Base-by-base conservation (phyloP, 2,113 vertebrate genomes). In the Takifugu bimaculatus region DNA sequence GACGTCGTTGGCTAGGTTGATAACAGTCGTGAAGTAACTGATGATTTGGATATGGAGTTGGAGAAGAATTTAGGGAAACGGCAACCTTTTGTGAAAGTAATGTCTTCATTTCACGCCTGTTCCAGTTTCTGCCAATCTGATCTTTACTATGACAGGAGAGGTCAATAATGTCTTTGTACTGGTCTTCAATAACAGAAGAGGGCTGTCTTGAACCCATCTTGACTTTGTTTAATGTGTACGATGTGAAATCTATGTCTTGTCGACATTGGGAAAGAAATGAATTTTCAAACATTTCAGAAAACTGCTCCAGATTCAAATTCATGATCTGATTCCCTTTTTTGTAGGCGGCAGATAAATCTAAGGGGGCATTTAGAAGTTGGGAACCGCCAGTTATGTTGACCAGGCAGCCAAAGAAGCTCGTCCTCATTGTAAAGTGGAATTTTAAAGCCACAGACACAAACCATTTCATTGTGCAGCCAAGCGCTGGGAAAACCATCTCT, bases 401-500 rank as follows among this genome's bases (percentile, higher is more conserved):
- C 90, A 70, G 91, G 88, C 85, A 92, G 89, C 93, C 94, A 95
- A 54, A 94, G 80, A 29, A 96, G 85, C 35, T 95, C 93, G 78
- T 94, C 91, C 79, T 96, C 92, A 74, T 90, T 94, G 74, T 89
- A 91, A 73, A 94, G 90, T 62, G 93, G 89, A 63, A 96, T 92
- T 89, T 96, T 94, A 85, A 97, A 96, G 58, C 93, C 94, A 90
- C 91, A 95, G 14, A 94, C 85, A 63, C 89, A 88, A 80, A 94
- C 78, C 80, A 90, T 91, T 71, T 79, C 91, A 74, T 94, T 90
- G 67, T 92, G 81, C 32, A 94, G 76, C 73, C 85, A 84, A 64
- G 90, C 77, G 74, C 56, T 89, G 66, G 91, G 90, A 53, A 90
- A 76, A 54, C 80, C 47, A 75, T 85, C 88, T 62, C 83, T 86